Evolutionary conservation across 2,888 invertebrate species (phyloP).

Genomic region (Campoplex nolae): DNA sequence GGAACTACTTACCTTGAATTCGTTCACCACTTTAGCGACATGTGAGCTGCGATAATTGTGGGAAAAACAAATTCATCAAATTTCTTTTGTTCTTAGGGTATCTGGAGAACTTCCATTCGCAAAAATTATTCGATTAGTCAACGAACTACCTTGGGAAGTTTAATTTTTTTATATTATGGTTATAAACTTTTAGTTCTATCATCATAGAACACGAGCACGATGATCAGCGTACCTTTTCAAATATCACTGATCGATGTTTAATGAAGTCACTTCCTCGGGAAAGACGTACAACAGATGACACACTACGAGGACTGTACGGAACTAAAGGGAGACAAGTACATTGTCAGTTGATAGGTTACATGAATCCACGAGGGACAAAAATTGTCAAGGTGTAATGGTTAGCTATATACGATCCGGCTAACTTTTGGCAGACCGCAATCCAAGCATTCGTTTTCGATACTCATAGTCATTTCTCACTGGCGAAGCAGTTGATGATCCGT

Average conservation of each 20-base stretch:
- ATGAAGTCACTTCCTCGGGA: neutral
- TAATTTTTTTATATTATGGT: neutral
- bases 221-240: neutral
- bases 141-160: neutral
- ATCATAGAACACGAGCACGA: neutral
- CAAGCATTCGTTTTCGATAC: slow-evolving; percentile 25
- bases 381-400: slow-evolving; percentile 20
- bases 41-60: slow-evolving; percentile 2
- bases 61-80: neutral
- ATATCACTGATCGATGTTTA: neutral
- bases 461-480: slow-evolving; percentile 32
- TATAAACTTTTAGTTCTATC: neutral
- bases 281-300: slow-evolving; percentile 1
- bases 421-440: slow-evolving; percentile 70
- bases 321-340: slow-evolving; percentile 17
- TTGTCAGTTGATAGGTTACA: slow-evolving; percentile 42
- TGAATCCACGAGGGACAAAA: slow-evolving; percentile 18
- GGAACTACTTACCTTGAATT: neutral
- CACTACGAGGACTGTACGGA: neutral
- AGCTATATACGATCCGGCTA: slow-evolving; percentile 4
- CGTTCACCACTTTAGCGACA: slow-evolving; percentile 28
- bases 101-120: neutral
- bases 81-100: neutral
- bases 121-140: neutral
- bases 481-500: slow-evolving; percentile 74